These are phyloP conservation scores for Panzeria rudis DNA, from an alignment of 2,888 invertebrate genomes.

Conservation along the genomic window DNA sequence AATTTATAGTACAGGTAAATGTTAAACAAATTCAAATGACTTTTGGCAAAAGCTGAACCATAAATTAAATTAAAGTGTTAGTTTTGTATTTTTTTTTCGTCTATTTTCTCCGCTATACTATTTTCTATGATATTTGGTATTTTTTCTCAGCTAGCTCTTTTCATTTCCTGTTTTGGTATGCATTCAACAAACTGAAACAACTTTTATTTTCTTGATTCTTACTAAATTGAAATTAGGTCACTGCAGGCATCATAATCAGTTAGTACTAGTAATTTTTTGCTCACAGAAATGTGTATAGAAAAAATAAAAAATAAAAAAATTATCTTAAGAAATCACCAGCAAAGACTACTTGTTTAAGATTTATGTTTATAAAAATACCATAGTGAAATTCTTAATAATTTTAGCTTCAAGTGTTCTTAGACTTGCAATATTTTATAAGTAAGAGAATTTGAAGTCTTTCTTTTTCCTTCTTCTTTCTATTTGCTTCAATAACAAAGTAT, in stretches of 20 bases:
- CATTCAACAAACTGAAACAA: conserved; percentile 49
- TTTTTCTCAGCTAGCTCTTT: background rate
- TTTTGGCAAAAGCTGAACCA: conserved; percentile 54
- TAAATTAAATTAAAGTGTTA: conserved; percentile 56
- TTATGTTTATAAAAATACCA: conserved; percentile 19
- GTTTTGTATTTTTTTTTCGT: background rate
- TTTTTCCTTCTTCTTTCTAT: background rate
- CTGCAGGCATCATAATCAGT: conserved; percentile 70
- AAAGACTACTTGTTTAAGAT: conserved; percentile 32
- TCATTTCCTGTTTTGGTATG: conserved; percentile 54
- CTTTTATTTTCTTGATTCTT: conserved; percentile 55
- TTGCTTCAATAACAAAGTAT: conserved; percentile 25
- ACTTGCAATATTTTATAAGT: conserved; percentile 39
- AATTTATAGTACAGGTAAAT: conserved; percentile 51
- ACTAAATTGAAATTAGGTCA: conserved; percentile 63
- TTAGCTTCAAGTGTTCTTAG: conserved; percentile 48
- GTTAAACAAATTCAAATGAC: conserved; percentile 51
- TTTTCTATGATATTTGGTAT: too few relatives aligned
- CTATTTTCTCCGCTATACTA: conserved; percentile 5
- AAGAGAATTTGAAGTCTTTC: conserved; percentile 17
- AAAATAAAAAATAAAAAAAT: background rate
- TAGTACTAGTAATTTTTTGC: conserved; percentile 33
- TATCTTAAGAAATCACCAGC: conserved; percentile 40
- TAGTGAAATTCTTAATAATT: conserved; percentile 54
- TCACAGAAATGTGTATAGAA: conserved; percentile 19